Conservation (phyloP, 2,113 vertebrate species). For the Malurus cyaneus region DNA sequence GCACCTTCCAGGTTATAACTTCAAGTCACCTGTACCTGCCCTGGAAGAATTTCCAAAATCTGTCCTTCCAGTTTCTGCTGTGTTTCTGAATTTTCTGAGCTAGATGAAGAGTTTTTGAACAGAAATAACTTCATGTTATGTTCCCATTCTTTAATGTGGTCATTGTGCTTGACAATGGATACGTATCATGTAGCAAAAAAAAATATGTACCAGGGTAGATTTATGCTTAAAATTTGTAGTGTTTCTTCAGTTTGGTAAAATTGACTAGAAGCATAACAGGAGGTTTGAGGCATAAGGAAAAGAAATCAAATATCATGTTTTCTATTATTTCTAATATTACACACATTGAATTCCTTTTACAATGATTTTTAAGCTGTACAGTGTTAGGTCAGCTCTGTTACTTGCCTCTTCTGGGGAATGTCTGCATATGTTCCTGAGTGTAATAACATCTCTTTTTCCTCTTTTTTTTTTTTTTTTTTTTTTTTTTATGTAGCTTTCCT, state of each 20-base stretch:
- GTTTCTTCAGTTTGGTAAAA: background rate
- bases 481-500: background rate
- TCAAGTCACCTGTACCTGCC: background rate
- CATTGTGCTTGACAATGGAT: background rate
- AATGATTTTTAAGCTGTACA: conserved; percentile 53
- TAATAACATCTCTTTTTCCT: background rate
- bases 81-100: background rate
- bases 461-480: background rate
- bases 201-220: background rate
- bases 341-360: conserved; percentile 31
- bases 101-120: background rate
- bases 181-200: background rate
- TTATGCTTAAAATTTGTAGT: background rate
- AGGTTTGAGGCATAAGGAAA: conserved; percentile 51
- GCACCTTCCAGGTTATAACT: background rate
- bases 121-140: background rate
- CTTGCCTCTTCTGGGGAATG: conserved; percentile 26
- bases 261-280: background rate
- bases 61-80: background rate
- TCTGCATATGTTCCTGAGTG: conserved; percentile 21
- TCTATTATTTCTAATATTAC: conserved; percentile 24
- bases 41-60: background rate
- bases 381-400: conserved; percentile 44
- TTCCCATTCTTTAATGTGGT: background rate
- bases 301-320: conserved; percentile 56